These are phyloP conservation scores for Archocentrus centrarchus DNA, from an alignment of 2,113 vertebrate species.

Conservation along the genomic window DNA sequence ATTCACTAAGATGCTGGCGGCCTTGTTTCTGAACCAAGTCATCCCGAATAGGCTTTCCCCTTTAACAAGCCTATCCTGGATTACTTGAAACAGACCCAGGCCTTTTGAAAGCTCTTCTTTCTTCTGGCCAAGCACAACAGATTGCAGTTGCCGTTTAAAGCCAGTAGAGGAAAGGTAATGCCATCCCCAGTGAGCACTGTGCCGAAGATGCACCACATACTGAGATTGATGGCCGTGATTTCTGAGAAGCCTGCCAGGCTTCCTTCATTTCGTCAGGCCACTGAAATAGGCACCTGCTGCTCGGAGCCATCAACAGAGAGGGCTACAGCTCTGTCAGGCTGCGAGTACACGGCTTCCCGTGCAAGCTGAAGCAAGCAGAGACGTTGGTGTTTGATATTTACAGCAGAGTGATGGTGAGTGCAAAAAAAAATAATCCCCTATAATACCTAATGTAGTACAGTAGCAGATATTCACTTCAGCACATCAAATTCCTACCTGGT, in stretches of 20 bases:
- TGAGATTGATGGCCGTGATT: constrained; percentile 74
- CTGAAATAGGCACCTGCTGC: constrained; percentile 82
- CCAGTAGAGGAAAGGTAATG: constrained; percentile 42
- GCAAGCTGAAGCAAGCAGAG: background rate
- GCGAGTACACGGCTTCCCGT: background rate
- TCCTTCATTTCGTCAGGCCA: constrained; percentile 73
- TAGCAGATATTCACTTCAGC: background rate
- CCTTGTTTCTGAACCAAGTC: constrained; percentile 92
- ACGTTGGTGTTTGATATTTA: background rate
- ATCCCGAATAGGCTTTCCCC: constrained; percentile 92
- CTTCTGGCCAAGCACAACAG: constrained; percentile 41
- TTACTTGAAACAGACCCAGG: constrained; percentile 95
- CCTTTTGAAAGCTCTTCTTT: constrained; percentile 64
- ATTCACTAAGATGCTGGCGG: constrained; percentile 60
- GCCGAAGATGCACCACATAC: constrained; percentile 36
- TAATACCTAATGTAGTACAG: background rate
- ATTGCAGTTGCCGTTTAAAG: constrained; percentile 54
- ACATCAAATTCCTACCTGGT: constrained; percentile 83
- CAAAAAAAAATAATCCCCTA: background rate
- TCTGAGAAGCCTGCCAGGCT: constrained; percentile 77
- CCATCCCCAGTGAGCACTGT: constrained; percentile 14
- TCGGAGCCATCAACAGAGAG: constrained; percentile 73
- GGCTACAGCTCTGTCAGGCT: constrained; percentile 67
- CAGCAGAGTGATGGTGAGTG: background rate
- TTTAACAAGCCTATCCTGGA: constrained; percentile 98